These are phyloP conservation scores for Temnothorax ravouxi DNA, from an alignment of 2,888 invertebrate genomes.

Conservation along the genomic window DNA sequence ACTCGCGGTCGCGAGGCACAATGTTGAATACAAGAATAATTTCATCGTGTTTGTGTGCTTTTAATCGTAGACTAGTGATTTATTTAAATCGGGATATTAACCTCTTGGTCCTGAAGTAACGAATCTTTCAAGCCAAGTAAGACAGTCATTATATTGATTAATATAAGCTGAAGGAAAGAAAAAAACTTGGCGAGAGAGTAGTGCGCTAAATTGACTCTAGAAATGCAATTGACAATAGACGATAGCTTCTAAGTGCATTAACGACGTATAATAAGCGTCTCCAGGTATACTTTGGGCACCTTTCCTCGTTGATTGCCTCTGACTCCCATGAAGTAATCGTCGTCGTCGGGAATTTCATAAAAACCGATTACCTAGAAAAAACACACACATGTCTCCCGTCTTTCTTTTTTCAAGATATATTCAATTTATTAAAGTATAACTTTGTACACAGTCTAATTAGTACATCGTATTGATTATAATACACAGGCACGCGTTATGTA, in stretches of 20 bases:
- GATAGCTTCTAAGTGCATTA: constrained; percentile 49
- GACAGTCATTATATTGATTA: background rate
- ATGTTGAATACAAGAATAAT: constrained; percentile 10
- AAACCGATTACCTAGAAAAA: constrained; percentile 91
- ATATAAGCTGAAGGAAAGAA: background rate
- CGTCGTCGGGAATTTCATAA: constrained; percentile 89
- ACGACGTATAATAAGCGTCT: constrained; percentile 86
- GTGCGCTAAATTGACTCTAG: constrained; percentile 36
- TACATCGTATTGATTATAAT: constrained; percentile 23
- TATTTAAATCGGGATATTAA: constrained; percentile 22
- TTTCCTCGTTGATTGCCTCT: constrained; percentile 91
- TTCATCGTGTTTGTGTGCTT: constrained; percentile 16
- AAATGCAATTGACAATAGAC: constrained; percentile 55
- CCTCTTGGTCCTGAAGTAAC: constrained; percentile 30
- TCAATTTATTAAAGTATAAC: constrained; percentile 32
- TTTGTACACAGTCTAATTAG: constrained; percentile 24
- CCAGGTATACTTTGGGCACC: constrained; percentile 93
- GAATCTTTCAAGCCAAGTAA: constrained; percentile 15
- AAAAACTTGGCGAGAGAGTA: background rate
- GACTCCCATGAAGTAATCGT: constrained; percentile 93
- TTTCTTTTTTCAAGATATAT: constrained; percentile 12
- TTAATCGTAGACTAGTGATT: constrained; percentile 17
- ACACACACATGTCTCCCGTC: constrained; percentile 51
- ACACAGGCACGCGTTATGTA: constrained; percentile 9
- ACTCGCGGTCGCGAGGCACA: background rate